Conservation (phyloP, 1,140 invertebrate species). For the Geopemphigus sp. region DNA sequence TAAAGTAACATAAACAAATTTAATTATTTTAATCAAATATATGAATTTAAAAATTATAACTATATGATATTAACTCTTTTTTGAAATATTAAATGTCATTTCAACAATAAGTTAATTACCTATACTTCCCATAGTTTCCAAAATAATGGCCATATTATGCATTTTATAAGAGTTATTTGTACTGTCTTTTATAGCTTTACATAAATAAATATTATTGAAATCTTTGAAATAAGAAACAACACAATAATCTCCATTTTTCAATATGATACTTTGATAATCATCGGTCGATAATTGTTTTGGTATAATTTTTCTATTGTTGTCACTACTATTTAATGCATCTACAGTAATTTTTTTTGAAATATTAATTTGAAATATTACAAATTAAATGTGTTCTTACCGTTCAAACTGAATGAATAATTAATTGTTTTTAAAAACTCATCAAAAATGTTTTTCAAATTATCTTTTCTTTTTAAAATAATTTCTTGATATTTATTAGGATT, state of each 20-base stretch:
- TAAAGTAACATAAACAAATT: no score
- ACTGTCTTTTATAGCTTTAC: not conserved
- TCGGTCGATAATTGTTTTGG: not conserved
- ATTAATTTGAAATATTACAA: conserved; percentile 1
- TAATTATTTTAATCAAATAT: no score
- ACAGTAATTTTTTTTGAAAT: not conserved
- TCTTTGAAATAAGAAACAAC: conserved; percentile 18
- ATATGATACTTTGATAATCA: not conserved
- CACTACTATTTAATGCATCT: not conserved
- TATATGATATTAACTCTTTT: no score
- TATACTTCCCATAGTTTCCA: not conserved
- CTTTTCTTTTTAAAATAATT: conserved; percentile 1
- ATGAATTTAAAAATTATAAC: no score
- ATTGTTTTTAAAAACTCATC: conserved; percentile 6
- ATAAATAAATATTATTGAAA: conserved; percentile 39
- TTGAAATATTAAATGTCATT: no score
- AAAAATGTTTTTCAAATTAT: conserved; percentile 1
- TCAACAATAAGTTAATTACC: not conserved
- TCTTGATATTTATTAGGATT: conserved; percentile 4
- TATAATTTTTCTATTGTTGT: not conserved
- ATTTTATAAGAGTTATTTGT: not conserved
- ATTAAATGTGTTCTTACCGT: not conserved
- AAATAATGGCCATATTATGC: not conserved
- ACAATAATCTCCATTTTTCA: conserved; percentile 18
- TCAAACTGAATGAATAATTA: not conserved